Evolutionary conservation across 2,797 vertebrate species (phyloP).

Genomic region (Neostethus bicornis): DNA sequence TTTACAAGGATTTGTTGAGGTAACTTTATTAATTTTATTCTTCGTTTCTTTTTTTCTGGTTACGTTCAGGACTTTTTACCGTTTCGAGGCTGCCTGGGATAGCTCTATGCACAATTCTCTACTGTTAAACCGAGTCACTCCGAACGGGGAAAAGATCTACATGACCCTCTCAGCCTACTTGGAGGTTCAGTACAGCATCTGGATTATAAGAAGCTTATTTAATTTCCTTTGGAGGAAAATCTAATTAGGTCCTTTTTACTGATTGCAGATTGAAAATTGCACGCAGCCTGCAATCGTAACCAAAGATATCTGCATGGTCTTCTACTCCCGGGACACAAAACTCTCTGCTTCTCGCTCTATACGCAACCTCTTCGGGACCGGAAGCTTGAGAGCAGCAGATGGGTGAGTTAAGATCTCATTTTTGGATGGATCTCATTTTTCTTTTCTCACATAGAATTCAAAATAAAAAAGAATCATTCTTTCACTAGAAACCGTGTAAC

Average conservation of each 20-base stretch:
- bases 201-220: constrained; percentile 14
- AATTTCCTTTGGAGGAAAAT: constrained; percentile 14
- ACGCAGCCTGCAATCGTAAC: constrained; percentile 93
- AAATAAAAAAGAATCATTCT: background rate
- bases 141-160: constrained; percentile 96
- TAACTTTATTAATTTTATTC: constrained; percentile 15
- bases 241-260: constrained; percentile 29
- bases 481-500: constrained; percentile 90
- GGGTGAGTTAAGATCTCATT: no score
- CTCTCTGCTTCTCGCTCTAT: constrained; percentile 93
- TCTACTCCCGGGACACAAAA: constrained; percentile 95
- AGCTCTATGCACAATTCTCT: constrained; percentile 99
- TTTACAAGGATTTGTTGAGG: constrained; percentile 5
- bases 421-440: background rate
- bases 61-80: constrained; percentile 90
- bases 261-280: constrained; percentile 92
- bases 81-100: constrained; percentile 95
- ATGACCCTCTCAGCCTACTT: constrained; percentile 97
- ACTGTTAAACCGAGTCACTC: constrained; percentile 94
- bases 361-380: constrained; percentile 92
- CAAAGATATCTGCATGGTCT: constrained; percentile 99
- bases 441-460: background rate
- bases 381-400: constrained; percentile 87
- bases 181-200: constrained; percentile 80
- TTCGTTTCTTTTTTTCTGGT: constrained; percentile 23